Evolutionary conservation across 2,113 vertebrate species (phyloP), one percentile per base, ranked within the genome.

Genomic region (Typhlomys cinereus): DNA sequence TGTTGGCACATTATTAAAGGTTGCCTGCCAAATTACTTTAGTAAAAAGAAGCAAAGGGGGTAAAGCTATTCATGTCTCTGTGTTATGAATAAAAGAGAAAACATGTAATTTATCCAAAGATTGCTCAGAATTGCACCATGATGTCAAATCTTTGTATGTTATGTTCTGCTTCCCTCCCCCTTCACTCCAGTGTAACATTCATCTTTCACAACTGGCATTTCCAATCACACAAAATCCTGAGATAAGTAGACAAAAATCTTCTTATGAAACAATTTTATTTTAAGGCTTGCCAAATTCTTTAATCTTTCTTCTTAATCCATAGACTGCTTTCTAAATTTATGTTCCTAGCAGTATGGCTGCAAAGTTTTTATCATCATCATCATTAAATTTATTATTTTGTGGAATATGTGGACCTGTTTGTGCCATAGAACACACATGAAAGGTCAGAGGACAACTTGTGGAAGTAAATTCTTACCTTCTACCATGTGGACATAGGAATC

Each of bases 301-400:
- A 92, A 86, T 34, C 27, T 87, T 92, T 94, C 59, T 92, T 83
- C 67, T 91, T 61, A 88, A 54, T 95, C 66, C 62, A 41, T 50
- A 20, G 31, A 92, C 67, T 83, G 23, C 62, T 89, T 94, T 92
- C 87, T 89, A 92, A 91, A 92, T 92, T 62, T 85, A 76, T 81
- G 78, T 73, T 15, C 57, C 62, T 67, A 64, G 76, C 54, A 81
- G 36, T 71, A 69, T 46, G 46, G 81, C 39, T 48, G 41, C 46
- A 74, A 25, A 67, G 71, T 61, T 92, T 94, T 81, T 25, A n/a
- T n/a, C n/a, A n/a, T n/a, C n/a, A n/a, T n/a, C n/a, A n/a, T n/a
- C n/a, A n/a, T n/a, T n/a, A n/a, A n/a, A n/a, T n/a, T n/a, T n/a
- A n/a, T n/a, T n/a, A n/a, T n/a, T n/a, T n/a, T n/a, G n/a, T n/a